A percentile compares a stretch with the other conserved stretches of the same genome.
Conservation (phyloP, 2,888 invertebrate genomes). For the Thecophora atra region DNA sequence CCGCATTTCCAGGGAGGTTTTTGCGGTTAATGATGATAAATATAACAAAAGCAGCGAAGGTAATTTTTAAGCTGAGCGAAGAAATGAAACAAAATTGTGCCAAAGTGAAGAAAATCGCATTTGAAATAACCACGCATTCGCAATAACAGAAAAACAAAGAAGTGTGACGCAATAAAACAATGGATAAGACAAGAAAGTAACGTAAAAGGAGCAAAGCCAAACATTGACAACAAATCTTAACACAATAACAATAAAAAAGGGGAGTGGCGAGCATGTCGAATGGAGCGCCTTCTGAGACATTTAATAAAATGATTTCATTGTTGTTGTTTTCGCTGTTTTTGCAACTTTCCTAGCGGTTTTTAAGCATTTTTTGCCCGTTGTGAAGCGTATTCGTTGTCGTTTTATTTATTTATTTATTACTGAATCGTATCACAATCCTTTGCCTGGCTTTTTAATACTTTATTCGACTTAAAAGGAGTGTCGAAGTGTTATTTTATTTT, state of each 20-base stretch:
- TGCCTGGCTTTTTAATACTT: too few relatives aligned
- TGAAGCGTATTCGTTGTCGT: too few relatives aligned
- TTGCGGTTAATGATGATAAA: background rate
- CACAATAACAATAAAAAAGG: background rate
- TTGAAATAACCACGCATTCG: too few relatives aligned
- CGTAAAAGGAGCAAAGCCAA: background rate
- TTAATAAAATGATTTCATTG: background rate
- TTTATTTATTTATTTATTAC: too few relatives aligned
- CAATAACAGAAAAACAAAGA: background rate
- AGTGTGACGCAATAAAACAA: slow-evolving; percentile 13
- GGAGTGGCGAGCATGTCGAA: background rate
- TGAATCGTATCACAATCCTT: too few relatives aligned
- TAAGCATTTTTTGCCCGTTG: too few relatives aligned
- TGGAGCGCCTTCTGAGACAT: background rate
- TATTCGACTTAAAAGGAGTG: too few relatives aligned
- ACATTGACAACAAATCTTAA: too few relatives aligned
- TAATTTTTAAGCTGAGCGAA: background rate
- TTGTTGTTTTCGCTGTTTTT: background rate
- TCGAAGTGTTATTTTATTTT: too few relatives aligned
- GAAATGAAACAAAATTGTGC: background rate
- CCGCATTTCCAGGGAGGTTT: too few relatives aligned
- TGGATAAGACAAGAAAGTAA: background rate
- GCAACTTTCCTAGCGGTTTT: background rate
- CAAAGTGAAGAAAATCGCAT: background rate
- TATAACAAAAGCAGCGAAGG: background rate